Evolutionary conservation across 2,113 vertebrate species (phyloP).

Genomic region (Ursus arctos): DNA sequence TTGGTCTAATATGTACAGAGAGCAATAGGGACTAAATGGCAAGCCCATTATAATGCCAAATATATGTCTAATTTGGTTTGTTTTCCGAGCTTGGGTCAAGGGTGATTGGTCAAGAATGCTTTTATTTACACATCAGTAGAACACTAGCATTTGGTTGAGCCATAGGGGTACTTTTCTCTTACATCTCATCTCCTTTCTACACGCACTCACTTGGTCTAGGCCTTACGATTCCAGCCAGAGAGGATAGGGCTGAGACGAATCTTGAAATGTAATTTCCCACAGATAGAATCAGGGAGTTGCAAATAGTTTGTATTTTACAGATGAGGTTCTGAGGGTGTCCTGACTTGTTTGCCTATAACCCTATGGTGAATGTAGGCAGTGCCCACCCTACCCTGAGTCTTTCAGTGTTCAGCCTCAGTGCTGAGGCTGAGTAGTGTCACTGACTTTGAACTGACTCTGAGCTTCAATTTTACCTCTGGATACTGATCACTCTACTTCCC

Average conservation of each 20-base stretch:
- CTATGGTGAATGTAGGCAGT: background rate
- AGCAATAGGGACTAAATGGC: background rate
- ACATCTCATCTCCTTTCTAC: background rate
- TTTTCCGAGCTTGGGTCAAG: background rate
- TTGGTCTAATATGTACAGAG: background rate
- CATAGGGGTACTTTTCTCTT: background rate
- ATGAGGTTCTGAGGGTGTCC: background rate
- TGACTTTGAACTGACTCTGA: background rate
- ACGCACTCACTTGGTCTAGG: background rate
- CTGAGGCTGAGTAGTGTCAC: background rate
- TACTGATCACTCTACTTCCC: background rate
- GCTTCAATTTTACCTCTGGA: conserved; percentile 1
- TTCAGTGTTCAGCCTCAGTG: background rate
- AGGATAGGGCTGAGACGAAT: background rate
- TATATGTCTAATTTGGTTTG: background rate
- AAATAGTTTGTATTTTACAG: conserved; percentile 11
- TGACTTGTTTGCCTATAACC: background rate
- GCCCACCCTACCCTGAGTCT: background rate
- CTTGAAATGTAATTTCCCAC: background rate
- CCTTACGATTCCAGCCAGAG: background rate
- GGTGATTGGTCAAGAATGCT: background rate
- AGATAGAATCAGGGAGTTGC: background rate
- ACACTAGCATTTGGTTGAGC: background rate
- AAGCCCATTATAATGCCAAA: background rate
- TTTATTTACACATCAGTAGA: conserved; percentile 54